Evolutionary conservation across 2,113 vertebrate genomes (phyloP).

Genomic region (Bubalus kerabau): DNA sequence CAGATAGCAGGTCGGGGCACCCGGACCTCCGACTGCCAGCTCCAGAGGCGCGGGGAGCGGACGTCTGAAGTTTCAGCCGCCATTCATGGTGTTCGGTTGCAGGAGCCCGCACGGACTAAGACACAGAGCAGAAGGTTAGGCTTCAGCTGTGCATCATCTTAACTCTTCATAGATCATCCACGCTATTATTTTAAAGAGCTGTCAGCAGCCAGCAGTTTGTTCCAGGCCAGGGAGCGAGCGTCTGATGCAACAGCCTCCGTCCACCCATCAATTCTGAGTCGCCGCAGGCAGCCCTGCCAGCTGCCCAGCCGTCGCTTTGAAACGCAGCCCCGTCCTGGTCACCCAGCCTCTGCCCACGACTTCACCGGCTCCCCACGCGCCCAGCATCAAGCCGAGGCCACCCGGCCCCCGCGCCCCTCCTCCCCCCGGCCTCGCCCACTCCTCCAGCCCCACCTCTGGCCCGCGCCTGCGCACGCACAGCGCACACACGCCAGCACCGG

Average conservation of each 20-base stretch:
- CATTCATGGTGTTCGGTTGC: fast-evolving
- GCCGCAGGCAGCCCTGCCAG: background rate
- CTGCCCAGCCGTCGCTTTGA: background rate
- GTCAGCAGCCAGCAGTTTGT: background rate
- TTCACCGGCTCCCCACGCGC: background rate
- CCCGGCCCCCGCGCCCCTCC: too few species aligned
- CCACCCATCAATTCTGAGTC: background rate
- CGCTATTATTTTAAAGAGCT: background rate
- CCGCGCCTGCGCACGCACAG: background rate
- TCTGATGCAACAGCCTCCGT: background rate
- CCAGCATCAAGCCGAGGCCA: background rate
- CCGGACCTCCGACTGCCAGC: background rate
- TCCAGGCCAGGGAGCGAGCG: background rate
- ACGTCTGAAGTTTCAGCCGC: fast-evolving
- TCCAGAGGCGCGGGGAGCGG: background rate
- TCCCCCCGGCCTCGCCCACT: background rate
- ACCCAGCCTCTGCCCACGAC: background rate
- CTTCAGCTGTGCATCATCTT: background rate
- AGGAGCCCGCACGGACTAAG: background rate
- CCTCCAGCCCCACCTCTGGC: background rate
- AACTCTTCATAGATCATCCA: background rate
- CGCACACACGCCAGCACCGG: fast-evolving
- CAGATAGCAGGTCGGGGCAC: too few species aligned
- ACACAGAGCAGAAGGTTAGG: background rate
- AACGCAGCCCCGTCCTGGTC: fast-evolving